Percentiles rank a stretch among this genome's conserved stretches.
These are phyloP conservation scores for Vanessa tameamea DNA, from an alignment of 1,140 invertebrate genomes.

Conservation along the genomic window DNA sequence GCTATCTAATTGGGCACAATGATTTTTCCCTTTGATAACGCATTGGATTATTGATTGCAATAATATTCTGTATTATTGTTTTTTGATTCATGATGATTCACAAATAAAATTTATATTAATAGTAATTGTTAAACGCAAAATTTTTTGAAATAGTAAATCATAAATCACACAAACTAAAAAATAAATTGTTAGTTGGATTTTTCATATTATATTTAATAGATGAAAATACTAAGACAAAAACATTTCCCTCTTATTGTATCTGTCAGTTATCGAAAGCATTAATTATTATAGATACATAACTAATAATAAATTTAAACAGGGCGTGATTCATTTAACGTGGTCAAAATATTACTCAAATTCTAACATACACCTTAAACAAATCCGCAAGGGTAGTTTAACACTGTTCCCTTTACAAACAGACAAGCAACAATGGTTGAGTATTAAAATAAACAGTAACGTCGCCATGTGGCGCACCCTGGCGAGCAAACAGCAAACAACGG, in stretches of 20 bases:
- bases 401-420: conserved; percentile 67
- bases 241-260: no score
- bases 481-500: conserved; percentile 64
- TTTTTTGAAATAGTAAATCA: no score
- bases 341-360: conserved; percentile 33
- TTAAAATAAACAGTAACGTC: conserved; percentile 76
- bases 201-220: no score
- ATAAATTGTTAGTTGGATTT: no score
- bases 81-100: not conserved
- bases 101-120: not conserved
- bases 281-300: not conserved
- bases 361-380: conserved; percentile 58
- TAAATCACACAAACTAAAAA: no score
- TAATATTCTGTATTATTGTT: not conserved
- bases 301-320: not conserved
- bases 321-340: conserved; percentile 10
- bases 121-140: no score
- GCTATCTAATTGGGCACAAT: conserved; percentile 37
- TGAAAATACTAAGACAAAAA: no score
- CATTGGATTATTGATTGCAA: not conserved
- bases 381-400: conserved; percentile 72
- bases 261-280: no score
- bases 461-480: conserved; percentile 67
- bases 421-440: conserved; percentile 74
- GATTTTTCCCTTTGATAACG: conserved; percentile 23